Evolutionary conservation across 2,888 invertebrate genomes (phyloP).

Genomic region (Drosophila hawaiiensis): DNA sequence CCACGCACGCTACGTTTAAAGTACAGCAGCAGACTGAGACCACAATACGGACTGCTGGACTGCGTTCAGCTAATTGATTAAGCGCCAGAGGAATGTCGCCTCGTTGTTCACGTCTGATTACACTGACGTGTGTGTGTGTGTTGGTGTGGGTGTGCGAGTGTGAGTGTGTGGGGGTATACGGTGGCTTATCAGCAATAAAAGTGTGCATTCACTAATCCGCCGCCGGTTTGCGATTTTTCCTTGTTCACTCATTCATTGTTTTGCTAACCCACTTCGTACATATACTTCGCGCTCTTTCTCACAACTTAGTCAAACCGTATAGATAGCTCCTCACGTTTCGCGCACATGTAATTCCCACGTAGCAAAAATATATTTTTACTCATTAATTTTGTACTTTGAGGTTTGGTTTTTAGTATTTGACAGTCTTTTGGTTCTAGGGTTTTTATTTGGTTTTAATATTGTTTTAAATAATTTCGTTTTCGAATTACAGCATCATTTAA

Average conservation of each 20-base stretch:
- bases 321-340: conserved; percentile 24
- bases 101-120: conserved; percentile 44
- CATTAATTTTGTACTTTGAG: conserved; percentile 7
- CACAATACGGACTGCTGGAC: conserved; percentile 6
- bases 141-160: conserved; percentile 4
- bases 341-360: conserved; percentile 48
- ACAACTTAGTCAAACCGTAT: conserved; percentile 7
- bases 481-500: conserved; percentile 16
- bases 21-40: conserved; percentile 44
- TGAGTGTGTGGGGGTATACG: conserved; percentile 14
- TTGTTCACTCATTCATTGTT: conserved; percentile 62
- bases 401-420: neutral
- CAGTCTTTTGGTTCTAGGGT: neutral
- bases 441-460: neutral
- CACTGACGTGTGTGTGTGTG: conserved; percentile 9
- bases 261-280: conserved; percentile 69
- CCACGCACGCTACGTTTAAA: conserved; percentile 59
- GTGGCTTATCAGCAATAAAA: conserved; percentile 57
- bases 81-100: conserved; percentile 44
- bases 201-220: conserved; percentile 36
- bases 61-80: conserved; percentile 74
- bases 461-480: conserved; percentile 1
- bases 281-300: conserved; percentile 34
- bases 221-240: conserved; percentile 65
- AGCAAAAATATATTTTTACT: conserved; percentile 6